Conservation (phyloP, 2,113 vertebrate genomes). For the Zingel zingel region DNA sequence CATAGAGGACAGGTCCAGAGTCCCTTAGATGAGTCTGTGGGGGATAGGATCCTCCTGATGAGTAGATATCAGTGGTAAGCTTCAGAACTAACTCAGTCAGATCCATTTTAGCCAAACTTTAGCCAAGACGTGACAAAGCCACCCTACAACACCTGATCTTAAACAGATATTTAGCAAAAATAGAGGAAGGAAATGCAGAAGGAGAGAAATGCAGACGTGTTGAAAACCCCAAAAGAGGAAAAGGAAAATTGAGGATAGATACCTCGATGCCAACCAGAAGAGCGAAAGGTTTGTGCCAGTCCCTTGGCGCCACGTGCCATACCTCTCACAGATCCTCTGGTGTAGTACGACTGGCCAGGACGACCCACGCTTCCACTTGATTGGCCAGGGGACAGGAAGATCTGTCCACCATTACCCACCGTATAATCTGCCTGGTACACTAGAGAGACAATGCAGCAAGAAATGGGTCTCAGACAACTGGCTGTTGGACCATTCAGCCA, state of each 20-base stretch:
- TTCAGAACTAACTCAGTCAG: slow-evolving; percentile 81
- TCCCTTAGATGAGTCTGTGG: slow-evolving; percentile 87
- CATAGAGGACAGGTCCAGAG: slow-evolving; percentile 83
- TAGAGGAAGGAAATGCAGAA: neutral
- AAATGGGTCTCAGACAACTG: slow-evolving; percentile 15
- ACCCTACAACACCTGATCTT: neutral
- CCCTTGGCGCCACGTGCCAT: slow-evolving; percentile 87
- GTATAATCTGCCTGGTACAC: slow-evolving; percentile 85
- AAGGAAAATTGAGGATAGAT: slow-evolving; percentile 46
- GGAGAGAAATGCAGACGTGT: neutral
- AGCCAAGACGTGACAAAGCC: neutral
- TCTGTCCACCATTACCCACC: slow-evolving; percentile 84
- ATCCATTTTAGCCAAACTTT: neutral
- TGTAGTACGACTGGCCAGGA: slow-evolving; percentile 85
- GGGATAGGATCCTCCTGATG: slow-evolving; percentile 85
- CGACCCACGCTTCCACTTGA: slow-evolving; percentile 82
- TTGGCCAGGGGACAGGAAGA: slow-evolving; percentile 85
- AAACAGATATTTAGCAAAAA: neutral
- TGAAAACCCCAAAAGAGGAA: neutral
- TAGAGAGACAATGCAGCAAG: slow-evolving; percentile 59
- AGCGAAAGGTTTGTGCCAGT: slow-evolving; percentile 83
- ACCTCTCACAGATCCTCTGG: slow-evolving; percentile 88
- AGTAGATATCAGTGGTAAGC: slow-evolving; percentile 72
- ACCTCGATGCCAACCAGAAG: slow-evolving; percentile 89
- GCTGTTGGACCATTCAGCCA: neutral